Evolutionary conservation across 2,888 invertebrate genomes (phyloP).

Genomic region (Hipparchia sbordonii): DNA sequence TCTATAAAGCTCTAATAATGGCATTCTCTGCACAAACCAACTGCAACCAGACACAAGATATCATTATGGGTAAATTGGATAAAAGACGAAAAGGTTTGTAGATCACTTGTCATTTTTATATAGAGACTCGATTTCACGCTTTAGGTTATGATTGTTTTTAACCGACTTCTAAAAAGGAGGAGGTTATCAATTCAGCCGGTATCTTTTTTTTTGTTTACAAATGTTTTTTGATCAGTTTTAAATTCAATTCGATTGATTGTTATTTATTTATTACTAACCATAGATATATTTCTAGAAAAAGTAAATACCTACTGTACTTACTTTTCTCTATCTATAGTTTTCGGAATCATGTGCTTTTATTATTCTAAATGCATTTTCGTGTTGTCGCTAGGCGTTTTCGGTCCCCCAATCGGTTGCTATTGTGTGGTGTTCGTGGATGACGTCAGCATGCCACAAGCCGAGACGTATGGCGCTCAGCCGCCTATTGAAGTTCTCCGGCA

Average conservation of each 20-base stretch:
- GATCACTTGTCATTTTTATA: not conserved
- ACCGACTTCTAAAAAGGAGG: no score
- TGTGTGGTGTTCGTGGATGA: conserved; percentile 97
- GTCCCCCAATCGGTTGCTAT: conserved; percentile 95
- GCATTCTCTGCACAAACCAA: conserved; percentile 97
- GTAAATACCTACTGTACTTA: no score
- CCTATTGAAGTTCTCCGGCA: conserved; percentile 96
- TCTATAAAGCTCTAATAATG: conserved; percentile 93
- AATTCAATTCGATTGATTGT: no score
- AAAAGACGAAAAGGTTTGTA: conserved; percentile 92
- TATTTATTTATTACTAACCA: no score
- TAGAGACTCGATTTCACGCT: no score
- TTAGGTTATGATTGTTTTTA: no score
- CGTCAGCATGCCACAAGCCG: conserved; percentile 96
- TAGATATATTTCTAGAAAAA: no score
- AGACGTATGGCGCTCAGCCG: conserved; percentile 96
- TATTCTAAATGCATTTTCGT: not conserved
- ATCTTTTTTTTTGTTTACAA: no score
- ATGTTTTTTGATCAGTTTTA: no score
- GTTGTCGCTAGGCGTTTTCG: conserved; percentile 88
- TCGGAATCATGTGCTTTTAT: no score
- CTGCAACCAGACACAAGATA: conserved; percentile 96
- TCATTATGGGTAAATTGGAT: conserved; percentile 96
- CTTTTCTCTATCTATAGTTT: no score
- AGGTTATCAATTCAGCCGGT: no score